A percentile compares a stretch with the other conserved stretches of the same genome.
Conservation (phyloP, 2,797 vertebrate genomes). For the Enteromius thamalakanensis region DNA sequence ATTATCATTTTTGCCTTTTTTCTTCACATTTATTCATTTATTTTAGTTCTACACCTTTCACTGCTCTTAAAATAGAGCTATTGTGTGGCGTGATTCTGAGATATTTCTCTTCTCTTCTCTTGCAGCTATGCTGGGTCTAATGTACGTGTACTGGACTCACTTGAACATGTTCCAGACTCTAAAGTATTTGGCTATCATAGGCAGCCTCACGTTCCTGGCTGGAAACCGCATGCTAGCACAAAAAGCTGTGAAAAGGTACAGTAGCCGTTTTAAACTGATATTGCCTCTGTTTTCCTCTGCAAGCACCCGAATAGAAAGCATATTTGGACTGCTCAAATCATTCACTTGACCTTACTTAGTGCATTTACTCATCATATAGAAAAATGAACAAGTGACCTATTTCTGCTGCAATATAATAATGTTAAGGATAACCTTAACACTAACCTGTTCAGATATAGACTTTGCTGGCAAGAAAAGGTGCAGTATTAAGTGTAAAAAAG, state of each 20-base stretch:
- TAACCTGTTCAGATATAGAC: not conserved
- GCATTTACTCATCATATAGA: not conserved
- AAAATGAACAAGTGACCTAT: not conserved
- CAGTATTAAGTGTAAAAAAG: too few relatives aligned
- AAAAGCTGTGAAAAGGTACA: slow-evolving; percentile 96
- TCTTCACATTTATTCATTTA: not conserved
- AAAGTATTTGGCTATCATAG: slow-evolving; percentile 95
- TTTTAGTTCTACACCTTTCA: not conserved
- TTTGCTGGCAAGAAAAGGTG: too few relatives aligned
- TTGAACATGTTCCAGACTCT: slow-evolving; percentile 99
- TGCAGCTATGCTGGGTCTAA: slow-evolving; percentile 92
- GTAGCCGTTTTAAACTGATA: not conserved
- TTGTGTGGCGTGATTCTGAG: not conserved
- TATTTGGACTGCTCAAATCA: not conserved
- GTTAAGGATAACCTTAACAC: not conserved
- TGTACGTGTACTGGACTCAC: slow-evolving; percentile 99
- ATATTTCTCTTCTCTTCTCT: not conserved
- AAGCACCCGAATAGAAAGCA: not conserved
- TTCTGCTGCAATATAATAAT: not conserved
- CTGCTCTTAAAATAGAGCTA: not conserved
- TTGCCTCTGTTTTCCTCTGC: not conserved
- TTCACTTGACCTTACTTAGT: not conserved
- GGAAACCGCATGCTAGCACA: slow-evolving; percentile 99
- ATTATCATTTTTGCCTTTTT: too few relatives aligned
- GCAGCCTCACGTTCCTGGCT: slow-evolving; percentile 93